These are phyloP conservation scores for Micrasema minimum DNA, from an alignment of 1,140 invertebrate species.

Conservation along the genomic window DNA sequence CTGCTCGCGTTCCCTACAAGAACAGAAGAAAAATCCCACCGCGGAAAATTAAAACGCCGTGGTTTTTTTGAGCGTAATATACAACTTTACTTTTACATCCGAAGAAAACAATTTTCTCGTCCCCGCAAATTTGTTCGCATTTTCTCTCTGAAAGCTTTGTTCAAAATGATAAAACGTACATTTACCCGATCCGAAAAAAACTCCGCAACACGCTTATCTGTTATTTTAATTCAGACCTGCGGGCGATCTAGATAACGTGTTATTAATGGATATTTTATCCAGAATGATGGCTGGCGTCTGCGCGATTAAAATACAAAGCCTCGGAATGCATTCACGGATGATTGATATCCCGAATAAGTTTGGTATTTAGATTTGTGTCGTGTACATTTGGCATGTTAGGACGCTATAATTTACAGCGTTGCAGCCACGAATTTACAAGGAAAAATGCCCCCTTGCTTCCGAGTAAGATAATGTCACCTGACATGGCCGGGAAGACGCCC, in stretches of 20 bases:
- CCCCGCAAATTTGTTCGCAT: too few relatives aligned
- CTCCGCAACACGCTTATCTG: too few relatives aligned
- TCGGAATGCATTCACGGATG: neutral
- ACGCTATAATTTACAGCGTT: slow-evolving; percentile 8
- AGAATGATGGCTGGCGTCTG: neutral
- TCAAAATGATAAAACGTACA: too few relatives aligned
- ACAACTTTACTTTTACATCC: slow-evolving; percentile 1
- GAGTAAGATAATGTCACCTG: slow-evolving; percentile 41
- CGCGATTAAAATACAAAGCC: neutral
- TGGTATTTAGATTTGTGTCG: neutral
- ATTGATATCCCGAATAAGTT: slow-evolving; percentile 2
- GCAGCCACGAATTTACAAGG: slow-evolving; percentile 29
- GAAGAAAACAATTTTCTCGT: neutral
- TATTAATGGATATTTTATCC: neutral
- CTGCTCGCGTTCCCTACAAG: neutral
- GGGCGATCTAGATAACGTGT: too few relatives aligned
- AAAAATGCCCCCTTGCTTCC: slow-evolving; percentile 31
- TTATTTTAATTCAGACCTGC: too few relatives aligned
- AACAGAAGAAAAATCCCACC: slow-evolving; percentile 4
- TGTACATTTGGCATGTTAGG: slow-evolving; percentile 6
- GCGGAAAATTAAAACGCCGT: slow-evolving; percentile 9
- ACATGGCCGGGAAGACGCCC: slow-evolving; percentile 28
- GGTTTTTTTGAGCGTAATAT: neutral
- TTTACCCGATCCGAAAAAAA: too few relatives aligned
- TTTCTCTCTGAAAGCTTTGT: too few relatives aligned